Conservation (phyloP, 2,797 vertebrate genomes). For the Phoebastria nigripes region DNA sequence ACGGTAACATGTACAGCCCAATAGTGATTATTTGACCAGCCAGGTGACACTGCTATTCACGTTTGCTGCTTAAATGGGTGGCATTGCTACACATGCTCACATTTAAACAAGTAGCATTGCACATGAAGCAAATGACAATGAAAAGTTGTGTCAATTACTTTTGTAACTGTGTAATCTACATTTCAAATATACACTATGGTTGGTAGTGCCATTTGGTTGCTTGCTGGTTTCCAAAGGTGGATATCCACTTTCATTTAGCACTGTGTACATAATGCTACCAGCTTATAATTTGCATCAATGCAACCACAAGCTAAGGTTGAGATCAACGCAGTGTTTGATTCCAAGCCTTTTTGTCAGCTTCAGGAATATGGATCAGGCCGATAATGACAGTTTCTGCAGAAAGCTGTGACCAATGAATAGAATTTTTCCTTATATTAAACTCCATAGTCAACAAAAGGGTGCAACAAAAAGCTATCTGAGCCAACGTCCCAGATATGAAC, state of each 20-base stretch:
- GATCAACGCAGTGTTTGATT: background rate
- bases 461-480: background rate
- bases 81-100: background rate
- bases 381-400: background rate
- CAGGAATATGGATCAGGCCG: background rate
- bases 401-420: background rate
- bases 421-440: background rate
- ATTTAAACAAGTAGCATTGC: background rate
- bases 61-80: background rate
- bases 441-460: background rate
- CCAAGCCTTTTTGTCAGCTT: background rate
- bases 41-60: background rate
- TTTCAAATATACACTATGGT: too few relatives aligned
- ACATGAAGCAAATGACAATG: background rate
- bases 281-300: fast-evolving
- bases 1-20: background rate
- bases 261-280: fast-evolving
- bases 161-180: background rate
- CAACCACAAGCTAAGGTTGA: background rate
- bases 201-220: background rate
- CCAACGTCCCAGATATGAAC: background rate
- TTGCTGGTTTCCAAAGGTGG: background rate
- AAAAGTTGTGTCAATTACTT: background rate
- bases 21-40: background rate
- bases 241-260: background rate